Base-by-base conservation (phyloP, 2,113 vertebrate species). In the Barbus barbus region DNA sequence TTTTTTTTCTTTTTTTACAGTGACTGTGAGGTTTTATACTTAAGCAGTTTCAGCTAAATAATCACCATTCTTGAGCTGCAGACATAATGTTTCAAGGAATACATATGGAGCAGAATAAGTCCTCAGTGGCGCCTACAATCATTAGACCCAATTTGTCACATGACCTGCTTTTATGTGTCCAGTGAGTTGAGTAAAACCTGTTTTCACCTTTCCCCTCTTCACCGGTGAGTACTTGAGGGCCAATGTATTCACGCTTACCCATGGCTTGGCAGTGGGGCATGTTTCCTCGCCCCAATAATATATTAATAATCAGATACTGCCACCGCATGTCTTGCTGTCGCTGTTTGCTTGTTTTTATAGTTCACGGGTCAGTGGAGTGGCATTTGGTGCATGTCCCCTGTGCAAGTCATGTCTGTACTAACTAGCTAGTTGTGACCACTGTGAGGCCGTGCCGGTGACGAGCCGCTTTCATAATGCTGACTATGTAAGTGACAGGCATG, bases 371-470 rank as follows among this genome's bases (percentile, higher is more conserved):
- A 93, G 89, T 91, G 90, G 88, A 89, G 88, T 89, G 90, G 86
- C 92, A 92, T 92, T 93, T 91, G 91, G 91, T 89, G 88, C 87
- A 89, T 89, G 89, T 92, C 91, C 92, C 89, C 86, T 86, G 90
- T 83, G 89, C 82, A 89, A 88, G 78, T 82, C 83, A 72, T 84
- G 91, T 90, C 89, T 33, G 82, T 86, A 90, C 89, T 93, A 93
- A 92, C 93, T 90, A 93, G 92, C 92, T 91, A 92, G 63, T 91
- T 92, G 92, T 92, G 92, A 92, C 91, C 93, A 92, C 91, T 93
- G 91, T 92, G 91, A 90, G 85, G 86, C 86, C 81, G 82, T 3
- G 89, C 91, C 90, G 86, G 89, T 87, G 89, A 91, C 83, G 74
- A 92, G 90, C 83, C 81, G 88, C 90, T 93, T 93, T 93, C 90